Evolutionary conservation across 2,888 invertebrate species (phyloP).

Genomic region (Athripsodes cinereus): DNA sequence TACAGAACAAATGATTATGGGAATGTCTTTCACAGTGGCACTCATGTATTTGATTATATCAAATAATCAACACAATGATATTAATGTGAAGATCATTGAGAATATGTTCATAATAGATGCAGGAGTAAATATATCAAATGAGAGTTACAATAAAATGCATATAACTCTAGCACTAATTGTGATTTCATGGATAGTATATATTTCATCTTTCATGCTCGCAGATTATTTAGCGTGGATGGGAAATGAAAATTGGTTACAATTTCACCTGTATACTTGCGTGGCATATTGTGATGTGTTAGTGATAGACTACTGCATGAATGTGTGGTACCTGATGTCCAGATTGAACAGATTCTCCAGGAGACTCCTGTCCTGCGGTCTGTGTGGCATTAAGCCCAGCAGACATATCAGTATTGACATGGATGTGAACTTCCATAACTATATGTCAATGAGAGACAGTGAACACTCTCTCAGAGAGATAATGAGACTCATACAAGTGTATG

Average conservation of each 20-base stretch:
- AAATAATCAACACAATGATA: background rate
- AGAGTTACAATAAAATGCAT: background rate
- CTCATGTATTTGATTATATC: background rate
- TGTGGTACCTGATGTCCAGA: background rate
- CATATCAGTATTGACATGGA: background rate
- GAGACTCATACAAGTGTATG: background rate
- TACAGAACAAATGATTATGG: background rate
- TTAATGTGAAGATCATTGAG: background rate
- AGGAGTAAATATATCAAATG: background rate
- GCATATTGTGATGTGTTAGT: background rate
- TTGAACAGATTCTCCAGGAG: background rate
- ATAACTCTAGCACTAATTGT: background rate
- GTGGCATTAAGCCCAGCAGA: background rate
- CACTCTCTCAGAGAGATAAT: background rate
- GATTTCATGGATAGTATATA: background rate
- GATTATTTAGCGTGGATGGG: background rate
- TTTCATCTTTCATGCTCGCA: background rate
- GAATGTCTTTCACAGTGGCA: background rate
- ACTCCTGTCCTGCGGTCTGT: background rate
- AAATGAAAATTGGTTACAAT: background rate
- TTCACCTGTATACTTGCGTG: background rate
- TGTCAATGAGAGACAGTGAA: background rate
- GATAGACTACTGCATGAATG: background rate
- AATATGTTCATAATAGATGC: background rate
- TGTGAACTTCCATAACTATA: background rate